Conservation (phyloP, 2,113 vertebrate species). For the Morone saxatilis region DNA sequence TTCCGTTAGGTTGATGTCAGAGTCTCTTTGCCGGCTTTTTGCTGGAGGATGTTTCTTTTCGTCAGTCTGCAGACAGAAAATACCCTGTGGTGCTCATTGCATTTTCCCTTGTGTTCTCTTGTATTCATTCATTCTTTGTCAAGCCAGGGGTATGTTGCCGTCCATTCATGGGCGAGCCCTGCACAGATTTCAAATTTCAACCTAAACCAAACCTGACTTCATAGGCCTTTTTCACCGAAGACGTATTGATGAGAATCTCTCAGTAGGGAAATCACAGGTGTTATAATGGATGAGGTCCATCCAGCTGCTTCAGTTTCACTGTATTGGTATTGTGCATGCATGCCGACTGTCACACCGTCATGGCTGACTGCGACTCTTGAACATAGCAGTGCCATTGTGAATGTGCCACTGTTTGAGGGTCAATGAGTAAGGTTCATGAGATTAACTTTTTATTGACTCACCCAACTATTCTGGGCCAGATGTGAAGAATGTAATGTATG, state of each 20-base stretch:
- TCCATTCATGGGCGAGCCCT: background rate
- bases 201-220: background rate
- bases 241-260: conserved; percentile 5
- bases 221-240: background rate
- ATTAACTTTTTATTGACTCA: too few species aligned
- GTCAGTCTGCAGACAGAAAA: conserved; percentile 14
- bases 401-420: background rate
- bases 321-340: background rate
- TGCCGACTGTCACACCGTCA: background rate
- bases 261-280: background rate
- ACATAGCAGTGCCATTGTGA: background rate
- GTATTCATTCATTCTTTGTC: background rate
- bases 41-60: background rate
- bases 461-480: background rate
- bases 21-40: background rate
- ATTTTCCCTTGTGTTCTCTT: background rate
- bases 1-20: background rate
- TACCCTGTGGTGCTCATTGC: background rate
- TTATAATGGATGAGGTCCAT: background rate
- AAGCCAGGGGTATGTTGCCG: background rate
- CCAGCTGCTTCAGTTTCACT: background rate
- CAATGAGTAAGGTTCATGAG: background rate
- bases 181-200: background rate
- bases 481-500: background rate
- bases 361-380: background rate